Evolutionary conservation across 2,888 invertebrate genomes (phyloP), one percentile per base, ranked within the genome.

Genomic region (Sisyra nigra): DNA sequence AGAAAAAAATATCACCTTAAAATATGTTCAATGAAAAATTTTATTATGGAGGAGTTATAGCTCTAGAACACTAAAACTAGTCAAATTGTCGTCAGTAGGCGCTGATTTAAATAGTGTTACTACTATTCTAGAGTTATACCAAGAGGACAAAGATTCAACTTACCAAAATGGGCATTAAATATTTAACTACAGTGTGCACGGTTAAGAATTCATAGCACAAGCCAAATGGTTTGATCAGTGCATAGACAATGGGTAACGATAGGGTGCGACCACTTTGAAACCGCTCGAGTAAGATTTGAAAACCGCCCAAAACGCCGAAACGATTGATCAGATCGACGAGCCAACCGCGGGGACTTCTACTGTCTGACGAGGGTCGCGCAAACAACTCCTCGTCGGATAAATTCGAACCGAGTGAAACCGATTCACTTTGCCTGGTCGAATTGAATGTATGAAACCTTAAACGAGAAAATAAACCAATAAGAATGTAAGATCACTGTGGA

Each of bases 261-360:
- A 88, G 64, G 54, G 74, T 72, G 51, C 72, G 68, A 41, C 81
- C 83, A 52, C 70, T 70, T 62, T 86, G 81, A 66, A 92, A 91
- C 52, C 89, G 71, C 55, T 87, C 83, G 44, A 84, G 66, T 47
- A 92, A 65, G 57, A 82, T 80, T 54, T 87, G 77, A 64, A 96
- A 96, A 45, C 96, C 96, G 45, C 83, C 83, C 46, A 86, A 67
- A 57, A 80, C 77, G 10, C 94, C 96, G 66, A 94, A 96, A 72
- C 73, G 74, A 71, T 96, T 96, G 48, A 96, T 84, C 49, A 96
- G 73, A 70, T 96, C 93, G 47, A 94, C 92, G 50, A 96, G 76
- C 94, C 94, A 96, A 45, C 94, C 94, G 51, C 88, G 76, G 10
- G 89, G 87, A 53, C 79, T 80, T 55, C 93, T 76, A 43, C 81